These are phyloP conservation scores for Pseudomyrmex flavicornis DNA, from an alignment of 1,140 invertebrate species.

Conservation along the genomic window DNA sequence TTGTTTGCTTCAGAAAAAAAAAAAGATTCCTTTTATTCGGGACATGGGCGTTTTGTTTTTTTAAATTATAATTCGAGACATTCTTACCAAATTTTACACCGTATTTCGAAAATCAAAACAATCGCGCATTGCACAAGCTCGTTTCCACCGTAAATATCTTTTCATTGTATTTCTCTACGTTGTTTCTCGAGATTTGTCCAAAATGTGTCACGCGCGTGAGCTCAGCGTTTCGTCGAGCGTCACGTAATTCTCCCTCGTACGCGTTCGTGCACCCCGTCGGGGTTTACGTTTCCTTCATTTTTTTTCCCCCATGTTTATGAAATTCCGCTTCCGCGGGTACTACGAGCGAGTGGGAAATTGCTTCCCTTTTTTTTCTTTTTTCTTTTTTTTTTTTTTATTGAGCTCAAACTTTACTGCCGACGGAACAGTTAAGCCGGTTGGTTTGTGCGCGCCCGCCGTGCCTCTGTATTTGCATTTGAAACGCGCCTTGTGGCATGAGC, in stretches of 20 bases:
- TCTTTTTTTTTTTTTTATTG: conserved; percentile 66
- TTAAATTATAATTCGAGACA: too few species aligned
- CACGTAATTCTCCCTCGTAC: conserved; percentile 16
- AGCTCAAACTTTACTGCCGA: conserved; percentile 51
- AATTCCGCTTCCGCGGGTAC: conserved; percentile 37
- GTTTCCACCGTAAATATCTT: not conserved
- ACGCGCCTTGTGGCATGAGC: conserved; percentile 45
- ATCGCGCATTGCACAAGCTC: too few species aligned
- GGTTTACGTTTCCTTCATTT: conserved; percentile 29
- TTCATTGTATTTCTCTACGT: not conserved
- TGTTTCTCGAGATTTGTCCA: conserved; percentile 6
- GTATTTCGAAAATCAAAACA: not conserved
- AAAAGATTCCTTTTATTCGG: not conserved
- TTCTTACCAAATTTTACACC: too few species aligned
- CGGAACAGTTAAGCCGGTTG: conserved; percentile 49
- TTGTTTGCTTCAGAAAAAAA: not conserved
- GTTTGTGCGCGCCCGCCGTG: conserved; percentile 40
- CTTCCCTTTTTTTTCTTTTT: conserved; percentile 59
- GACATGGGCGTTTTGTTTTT: not conserved
- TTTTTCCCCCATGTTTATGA: conserved; percentile 30
- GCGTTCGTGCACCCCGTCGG: not conserved
- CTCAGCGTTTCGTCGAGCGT: not conserved
- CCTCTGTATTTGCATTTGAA: conserved; percentile 57
- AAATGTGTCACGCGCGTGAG: not conserved
- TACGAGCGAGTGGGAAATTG: conserved; percentile 47